Percentiles rank a stretch among this genome's conserved stretches.
Evolutionary conservation across 2,888 invertebrate genomes (phyloP).

Genomic region (Crossocerus cetratus): DNA sequence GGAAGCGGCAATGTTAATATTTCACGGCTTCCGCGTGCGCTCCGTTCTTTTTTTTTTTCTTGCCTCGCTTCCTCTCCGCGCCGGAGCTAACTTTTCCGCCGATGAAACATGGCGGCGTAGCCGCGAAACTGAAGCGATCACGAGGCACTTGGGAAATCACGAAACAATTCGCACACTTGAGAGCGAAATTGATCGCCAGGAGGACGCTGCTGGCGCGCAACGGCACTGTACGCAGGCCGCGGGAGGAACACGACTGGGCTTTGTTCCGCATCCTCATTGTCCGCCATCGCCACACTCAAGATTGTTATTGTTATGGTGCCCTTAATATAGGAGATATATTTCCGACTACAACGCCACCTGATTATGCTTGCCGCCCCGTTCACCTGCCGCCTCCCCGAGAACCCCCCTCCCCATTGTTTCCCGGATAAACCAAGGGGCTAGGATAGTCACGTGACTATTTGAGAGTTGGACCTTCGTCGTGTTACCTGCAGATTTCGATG

Average conservation of each 20-base stretch:
- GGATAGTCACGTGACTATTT: not conserved
- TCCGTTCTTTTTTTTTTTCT: too few relatives aligned
- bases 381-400: too few relatives aligned
- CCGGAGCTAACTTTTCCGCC: slow-evolving; percentile 37
- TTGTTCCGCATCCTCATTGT: slow-evolving; percentile 28
- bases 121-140: slow-evolving; percentile 51
- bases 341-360: not conserved
- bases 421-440: too few relatives aligned
- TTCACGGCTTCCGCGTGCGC: slow-evolving; percentile 15
- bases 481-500: too few relatives aligned
- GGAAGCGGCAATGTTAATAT: slow-evolving; percentile 16
- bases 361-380: too few relatives aligned
- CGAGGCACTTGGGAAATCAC: slow-evolving; percentile 58
- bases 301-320: slow-evolving; percentile 10
- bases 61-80: not conserved
- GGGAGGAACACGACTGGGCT: slow-evolving; percentile 13
- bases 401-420: too few relatives aligned
- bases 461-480: too few relatives aligned
- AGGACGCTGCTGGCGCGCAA: too few relatives aligned
- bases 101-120: slow-evolving; percentile 46
- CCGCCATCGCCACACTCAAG: slow-evolving; percentile 8
- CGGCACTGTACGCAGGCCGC: too few relatives aligned
- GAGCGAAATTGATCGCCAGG: slow-evolving; percentile 33
- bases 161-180: slow-evolving; percentile 49
- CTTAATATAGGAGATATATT: slow-evolving; percentile 10